Conservation (phyloP, 2,888 invertebrate species). For the Rhyacophila evoluta region DNA sequence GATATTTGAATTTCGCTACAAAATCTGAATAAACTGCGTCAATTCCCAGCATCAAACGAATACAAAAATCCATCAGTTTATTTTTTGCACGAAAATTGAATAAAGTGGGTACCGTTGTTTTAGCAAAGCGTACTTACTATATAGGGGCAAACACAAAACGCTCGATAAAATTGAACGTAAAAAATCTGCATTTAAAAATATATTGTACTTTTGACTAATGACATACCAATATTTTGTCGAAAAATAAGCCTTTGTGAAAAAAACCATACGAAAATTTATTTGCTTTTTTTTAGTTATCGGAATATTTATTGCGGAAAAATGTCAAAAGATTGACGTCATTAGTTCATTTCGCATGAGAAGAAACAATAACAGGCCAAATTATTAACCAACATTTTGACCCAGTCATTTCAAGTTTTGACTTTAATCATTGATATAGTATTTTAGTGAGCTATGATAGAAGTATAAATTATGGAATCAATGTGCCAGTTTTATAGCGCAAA, state of each 20-base stretch:
- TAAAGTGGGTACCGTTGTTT: slow-evolving; percentile 2
- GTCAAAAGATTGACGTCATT: too few species aligned
- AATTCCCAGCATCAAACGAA: neutral
- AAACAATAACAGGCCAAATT: neutral
- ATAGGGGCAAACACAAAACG: neutral
- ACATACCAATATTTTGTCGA: neutral
- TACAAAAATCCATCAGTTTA: slow-evolving; percentile 5
- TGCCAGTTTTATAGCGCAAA: too few species aligned
- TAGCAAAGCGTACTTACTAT: neutral
- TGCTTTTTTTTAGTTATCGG: neutral
- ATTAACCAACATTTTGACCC: neutral
- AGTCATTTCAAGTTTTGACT: too few species aligned
- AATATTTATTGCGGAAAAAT: neutral
- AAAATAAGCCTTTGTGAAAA: neutral
- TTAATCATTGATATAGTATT: too few species aligned
- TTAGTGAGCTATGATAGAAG: too few species aligned
- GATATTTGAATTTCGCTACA: slow-evolving; percentile 5
- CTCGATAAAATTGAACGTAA: neutral
- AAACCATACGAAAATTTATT: too few species aligned
- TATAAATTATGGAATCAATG: too few species aligned
- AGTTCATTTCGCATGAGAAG: neutral
- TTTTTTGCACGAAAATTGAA: slow-evolving; percentile 1
- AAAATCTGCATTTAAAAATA: neutral
- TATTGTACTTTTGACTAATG: neutral
- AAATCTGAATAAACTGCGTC: slow-evolving; percentile 18